These are phyloP conservation scores for Rhingia rostrata DNA, from an alignment of 2,888 invertebrate species.

Conservation along the genomic window DNA sequence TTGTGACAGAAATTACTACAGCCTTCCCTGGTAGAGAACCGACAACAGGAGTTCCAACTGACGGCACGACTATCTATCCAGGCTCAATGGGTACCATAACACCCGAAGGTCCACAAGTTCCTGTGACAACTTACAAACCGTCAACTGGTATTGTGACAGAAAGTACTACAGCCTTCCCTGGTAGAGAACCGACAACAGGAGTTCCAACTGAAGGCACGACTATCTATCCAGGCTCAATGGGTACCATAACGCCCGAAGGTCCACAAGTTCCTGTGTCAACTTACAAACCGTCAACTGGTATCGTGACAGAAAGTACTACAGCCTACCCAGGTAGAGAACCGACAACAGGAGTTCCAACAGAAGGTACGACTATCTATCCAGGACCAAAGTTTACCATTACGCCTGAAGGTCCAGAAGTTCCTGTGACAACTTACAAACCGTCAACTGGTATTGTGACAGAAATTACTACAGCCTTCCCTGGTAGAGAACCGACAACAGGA, in stretches of 20 bases:
- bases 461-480: background rate
- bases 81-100: no score
- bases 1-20: background rate
- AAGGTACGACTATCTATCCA: no score
- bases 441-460: background rate
- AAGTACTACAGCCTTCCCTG: no score
- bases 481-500: background rate
- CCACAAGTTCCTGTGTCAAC: background rate
- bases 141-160: no score
- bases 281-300: background rate
- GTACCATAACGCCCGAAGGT: background rate
- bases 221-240: background rate
- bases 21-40: background rate
- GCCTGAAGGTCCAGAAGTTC: background rate
- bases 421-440: background rate
- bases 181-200: no score
- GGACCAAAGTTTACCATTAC: no score
- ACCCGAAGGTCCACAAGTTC: no score
- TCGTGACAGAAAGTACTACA: background rate
- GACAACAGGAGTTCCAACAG: background rate
- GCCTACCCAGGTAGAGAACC: background rate
- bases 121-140: no score
- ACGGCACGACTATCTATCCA: no score
- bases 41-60: background rate
- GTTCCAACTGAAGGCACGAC: no score